Percentiles rank a stretch among this genome's conserved stretches.
Conservation (phyloP, 2,113 vertebrate species). For the Galemys pyrenaicus region DNA sequence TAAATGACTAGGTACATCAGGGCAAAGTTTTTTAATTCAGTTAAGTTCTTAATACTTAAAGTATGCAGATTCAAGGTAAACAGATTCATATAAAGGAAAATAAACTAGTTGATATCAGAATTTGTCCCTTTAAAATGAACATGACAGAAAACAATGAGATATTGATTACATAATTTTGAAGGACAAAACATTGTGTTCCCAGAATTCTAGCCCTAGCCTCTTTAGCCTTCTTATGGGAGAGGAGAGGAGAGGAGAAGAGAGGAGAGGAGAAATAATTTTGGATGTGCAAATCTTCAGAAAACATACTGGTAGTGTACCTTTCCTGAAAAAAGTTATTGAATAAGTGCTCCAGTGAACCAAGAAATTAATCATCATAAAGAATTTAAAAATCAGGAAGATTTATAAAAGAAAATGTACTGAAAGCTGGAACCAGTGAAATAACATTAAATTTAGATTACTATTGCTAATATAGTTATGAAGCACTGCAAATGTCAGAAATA, state of each 20-base stretch:
- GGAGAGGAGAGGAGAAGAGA: background rate
- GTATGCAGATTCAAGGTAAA: background rate
- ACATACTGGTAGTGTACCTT: background rate
- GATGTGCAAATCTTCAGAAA: background rate
- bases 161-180: background rate
- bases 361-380: conserved; percentile 74
- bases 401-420: conserved; percentile 68
- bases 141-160: background rate
- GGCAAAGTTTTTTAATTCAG: background rate
- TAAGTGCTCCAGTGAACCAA: conserved; percentile 74
- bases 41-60: background rate
- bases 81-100: background rate
- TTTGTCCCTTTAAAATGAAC: background rate
- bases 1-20: background rate
- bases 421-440: conserved; percentile 54
- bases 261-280: conserved; percentile 21
- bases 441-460: conserved; percentile 63
- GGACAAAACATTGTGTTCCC: background rate
- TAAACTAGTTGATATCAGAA: background rate
- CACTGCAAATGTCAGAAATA: conserved; percentile 53
- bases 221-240: background rate
- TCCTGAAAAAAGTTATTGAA: conserved; percentile 48
- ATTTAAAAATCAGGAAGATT: conserved; percentile 72
- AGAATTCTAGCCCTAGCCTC: background rate
- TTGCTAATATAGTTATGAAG: conserved; percentile 54